phyloP scores from a whole-genome alignment of 2,888 invertebrate species.

The Plagiodera versicolora region DNA sequence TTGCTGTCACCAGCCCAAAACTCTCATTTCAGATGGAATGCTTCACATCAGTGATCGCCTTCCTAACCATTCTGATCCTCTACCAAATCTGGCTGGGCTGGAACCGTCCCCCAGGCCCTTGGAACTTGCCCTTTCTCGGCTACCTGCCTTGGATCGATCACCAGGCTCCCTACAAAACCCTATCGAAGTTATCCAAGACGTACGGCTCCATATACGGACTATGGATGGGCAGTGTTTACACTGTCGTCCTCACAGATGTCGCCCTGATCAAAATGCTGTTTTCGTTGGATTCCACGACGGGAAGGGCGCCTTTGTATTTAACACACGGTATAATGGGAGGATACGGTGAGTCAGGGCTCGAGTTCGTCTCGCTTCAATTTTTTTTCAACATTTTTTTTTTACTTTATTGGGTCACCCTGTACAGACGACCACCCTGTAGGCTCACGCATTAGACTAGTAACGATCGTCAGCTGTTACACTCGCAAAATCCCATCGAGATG shows the following conservation, averaged over 20 bases:
- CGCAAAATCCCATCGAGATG: conserved; percentile 27
- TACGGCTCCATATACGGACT: conserved; percentile 78
- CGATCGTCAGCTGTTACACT: conserved; percentile 9
- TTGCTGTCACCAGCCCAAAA: too few relatives aligned
- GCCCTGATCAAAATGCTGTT: conserved; percentile 72
- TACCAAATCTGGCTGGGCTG: conserved; percentile 40
- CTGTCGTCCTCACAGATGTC: conserved; percentile 78
- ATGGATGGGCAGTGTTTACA: conserved; percentile 72
- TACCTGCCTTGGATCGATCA: conserved; percentile 75
- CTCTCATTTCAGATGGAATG: conserved; percentile 40
- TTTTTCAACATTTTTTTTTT: too few relatives aligned
- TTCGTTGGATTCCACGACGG: conserved; percentile 70
- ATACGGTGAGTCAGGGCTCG: conserved; percentile 62
- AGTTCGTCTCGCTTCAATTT: too few relatives aligned
- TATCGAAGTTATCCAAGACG: conserved; percentile 66
- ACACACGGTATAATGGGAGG: conserved; percentile 88
- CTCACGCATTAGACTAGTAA: too few relatives aligned
- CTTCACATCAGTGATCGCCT: conserved; percentile 21
- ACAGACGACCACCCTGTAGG: too few relatives aligned
- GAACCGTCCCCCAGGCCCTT: conserved; percentile 75
- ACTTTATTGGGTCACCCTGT: too few relatives aligned
- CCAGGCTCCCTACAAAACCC: conserved; percentile 69
- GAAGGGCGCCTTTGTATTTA: conserved; percentile 78
- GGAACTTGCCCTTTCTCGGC: conserved; percentile 77
- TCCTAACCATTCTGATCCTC: conserved; percentile 23